Base-by-base conservation (phyloP, 2,888 invertebrate genomes). In the Cephus spinipes region DNA sequence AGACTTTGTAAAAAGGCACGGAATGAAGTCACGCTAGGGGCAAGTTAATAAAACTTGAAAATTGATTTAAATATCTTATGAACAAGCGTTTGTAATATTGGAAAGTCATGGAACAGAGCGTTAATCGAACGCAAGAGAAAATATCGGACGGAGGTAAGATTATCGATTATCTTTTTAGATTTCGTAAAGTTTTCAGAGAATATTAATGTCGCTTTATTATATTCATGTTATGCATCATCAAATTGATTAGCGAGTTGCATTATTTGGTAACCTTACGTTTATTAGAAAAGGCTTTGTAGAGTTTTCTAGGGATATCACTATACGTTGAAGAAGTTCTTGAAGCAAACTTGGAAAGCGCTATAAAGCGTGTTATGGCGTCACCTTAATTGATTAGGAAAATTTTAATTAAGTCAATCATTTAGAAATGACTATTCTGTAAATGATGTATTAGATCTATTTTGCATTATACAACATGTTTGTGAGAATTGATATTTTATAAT, bases 21-120 rank as follows among this genome's bases (percentile, higher is more conserved):
- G 55, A 55, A 23, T 9, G 23, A 23, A 23, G 55, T 55, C 23
- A 55, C 9, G 55, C 12, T 71, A 30, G 71, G 4, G 23, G 23
- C 30, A 31, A 71, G 33, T 33, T 30, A 71, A 71, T 30, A 11
- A 30, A 23, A 71, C 11, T 32, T 32, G 12, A 12, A 71, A 71
- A 71, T 33, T 71, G 30, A 71, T 71, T 71, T 11, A 11, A 32
- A 33, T 32, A 71, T 71, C 2, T 71, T 31, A 76, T 74, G 74
- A 68, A 73, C 55, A 79, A 12, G 3, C 35, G 77, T 73, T 71
- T 78, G 76, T 80, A 79, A 81, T 83, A 83, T 81, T 81, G 79
- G 80, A 83, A 83, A 79, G 79, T 79, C 80, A 89, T 89, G 89
- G 88, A 88, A 84, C 78, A 82, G 80, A 81, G 74, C 80, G 85